Conservation (phyloP, 2,888 invertebrate species). For the Oxytorus armatus region DNA sequence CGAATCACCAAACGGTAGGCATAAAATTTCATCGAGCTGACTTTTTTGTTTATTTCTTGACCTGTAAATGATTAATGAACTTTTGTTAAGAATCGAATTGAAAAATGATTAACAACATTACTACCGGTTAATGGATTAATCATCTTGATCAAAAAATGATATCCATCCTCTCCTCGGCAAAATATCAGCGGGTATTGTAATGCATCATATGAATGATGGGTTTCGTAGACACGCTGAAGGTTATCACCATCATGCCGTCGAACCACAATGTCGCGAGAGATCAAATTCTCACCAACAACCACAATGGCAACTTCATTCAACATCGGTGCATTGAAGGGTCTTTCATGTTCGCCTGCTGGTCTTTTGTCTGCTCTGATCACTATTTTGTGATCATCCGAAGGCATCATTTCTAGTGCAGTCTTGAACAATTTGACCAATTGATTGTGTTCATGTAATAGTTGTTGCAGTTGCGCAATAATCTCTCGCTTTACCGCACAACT, state of each 20-base stretch:
- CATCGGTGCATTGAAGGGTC: conserved; percentile 74
- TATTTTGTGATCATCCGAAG: conserved; percentile 1
- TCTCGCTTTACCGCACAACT: conserved; percentile 1
- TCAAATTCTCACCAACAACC: conserved; percentile 73
- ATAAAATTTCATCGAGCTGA: conserved; percentile 72
- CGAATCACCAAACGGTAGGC: conserved; percentile 74
- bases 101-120: too few relatives aligned
- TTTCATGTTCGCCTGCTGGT: conserved; percentile 64
- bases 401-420: neutral
- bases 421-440: neutral
- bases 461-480: neutral
- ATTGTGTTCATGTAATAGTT: neutral
- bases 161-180: conserved; percentile 74
- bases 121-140: too few relatives aligned
- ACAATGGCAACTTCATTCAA: conserved; percentile 74
- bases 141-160: too few relatives aligned
- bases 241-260: conserved; percentile 63
- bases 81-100: too few relatives aligned
- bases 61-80: too few relatives aligned
- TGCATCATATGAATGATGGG: conserved; percentile 77
- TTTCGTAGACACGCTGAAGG: conserved; percentile 32
- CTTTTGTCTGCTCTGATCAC: conserved; percentile 14
- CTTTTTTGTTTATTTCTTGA: conserved; percentile 73
- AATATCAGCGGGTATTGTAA: conserved; percentile 81
- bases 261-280: conserved; percentile 69